Conservation (phyloP, 2,888 invertebrate genomes). For the Alsophila aescularia region DNA sequence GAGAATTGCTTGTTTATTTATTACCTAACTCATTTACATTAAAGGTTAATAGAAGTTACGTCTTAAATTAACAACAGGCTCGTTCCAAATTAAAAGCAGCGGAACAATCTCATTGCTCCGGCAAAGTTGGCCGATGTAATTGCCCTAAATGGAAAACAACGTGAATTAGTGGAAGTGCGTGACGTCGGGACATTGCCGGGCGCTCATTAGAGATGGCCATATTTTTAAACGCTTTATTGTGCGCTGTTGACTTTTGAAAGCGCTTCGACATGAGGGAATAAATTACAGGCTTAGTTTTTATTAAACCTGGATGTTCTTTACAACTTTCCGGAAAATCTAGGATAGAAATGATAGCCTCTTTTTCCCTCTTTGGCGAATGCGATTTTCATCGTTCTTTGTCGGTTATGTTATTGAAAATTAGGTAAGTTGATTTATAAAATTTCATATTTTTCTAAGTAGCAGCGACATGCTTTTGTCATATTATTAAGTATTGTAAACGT, state of each 20-base stretch:
- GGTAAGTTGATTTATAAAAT: too few species aligned
- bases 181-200: constrained; percentile 32
- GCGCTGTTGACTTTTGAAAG: neutral
- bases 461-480: neutral
- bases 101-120: constrained; percentile 34
- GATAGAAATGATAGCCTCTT: too few species aligned
- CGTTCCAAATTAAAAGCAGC: constrained; percentile 38
- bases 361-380: too few species aligned
- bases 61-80: constrained; percentile 28
- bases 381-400: too few species aligned
- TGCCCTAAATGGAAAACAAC: constrained; percentile 42
- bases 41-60: constrained; percentile 17
- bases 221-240: constrained; percentile 8
- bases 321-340: too few species aligned
- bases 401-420: too few species aligned
- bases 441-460: too few species aligned
- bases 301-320: too few species aligned
- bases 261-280: neutral
- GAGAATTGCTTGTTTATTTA: neutral
- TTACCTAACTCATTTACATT: neutral
- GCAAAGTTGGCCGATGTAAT: constrained; percentile 38
- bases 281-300: neutral
- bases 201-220: constrained; percentile 12
- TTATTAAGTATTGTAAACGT: constrained; percentile 19
- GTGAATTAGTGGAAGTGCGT: constrained; percentile 38